Evolutionary conservation across 1,140 invertebrate genomes (phyloP), one percentile per base, ranked within the genome.

Genomic region (Hylyphantes graminicola): DNA sequence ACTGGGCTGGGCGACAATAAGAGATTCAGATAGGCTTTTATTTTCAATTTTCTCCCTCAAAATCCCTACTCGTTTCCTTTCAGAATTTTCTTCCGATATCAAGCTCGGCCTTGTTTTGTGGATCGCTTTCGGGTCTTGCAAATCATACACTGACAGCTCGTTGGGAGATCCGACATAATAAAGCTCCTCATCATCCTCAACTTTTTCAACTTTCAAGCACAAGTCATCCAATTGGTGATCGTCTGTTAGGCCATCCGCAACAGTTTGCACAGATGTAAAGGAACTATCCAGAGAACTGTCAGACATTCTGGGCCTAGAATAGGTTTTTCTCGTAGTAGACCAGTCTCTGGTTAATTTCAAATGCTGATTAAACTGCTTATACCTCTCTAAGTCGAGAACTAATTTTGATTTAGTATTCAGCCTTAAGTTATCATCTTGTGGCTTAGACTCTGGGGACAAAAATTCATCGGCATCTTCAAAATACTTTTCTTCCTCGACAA

Each of bases 261-360:
- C 68, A 53, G 61, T 73, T 54, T 73, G 68, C 50, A 73, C 8
- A 51, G 19, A 19, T 54, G 54, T 15, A 19, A n/a, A 17, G 12
- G 79, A 73, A n/a, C 68, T 73, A 64, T 82, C 70, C 15, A 63
- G 35, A 15, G 19, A 61, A 35, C 11, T 63, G 19, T 73, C 55
- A 6, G 51, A 55, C 54, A 7, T 74, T 63, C 68, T 55, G 51
- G 70, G 21, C 11, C 72, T 19, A n/a, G 80, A 75, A 67, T 83
- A 83, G 19, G 80, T 83, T 50, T 48, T 53, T 59, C 80, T 61
- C 17, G 74, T 53, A 17, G 80, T 75, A 2, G 72, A 19, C 59
- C 72, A 83, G 67, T 83, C 80, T 19, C 80, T 11, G 17, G 59
- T 83, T 10, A 83, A 11, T 65, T 64, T 74, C 12, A 83, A 51